Percentiles rank a stretch among this genome's conserved stretches.
These are phyloP conservation scores for Clamator glandarius DNA, from an alignment of 2,797 vertebrate genomes.

Conservation along the genomic window DNA sequence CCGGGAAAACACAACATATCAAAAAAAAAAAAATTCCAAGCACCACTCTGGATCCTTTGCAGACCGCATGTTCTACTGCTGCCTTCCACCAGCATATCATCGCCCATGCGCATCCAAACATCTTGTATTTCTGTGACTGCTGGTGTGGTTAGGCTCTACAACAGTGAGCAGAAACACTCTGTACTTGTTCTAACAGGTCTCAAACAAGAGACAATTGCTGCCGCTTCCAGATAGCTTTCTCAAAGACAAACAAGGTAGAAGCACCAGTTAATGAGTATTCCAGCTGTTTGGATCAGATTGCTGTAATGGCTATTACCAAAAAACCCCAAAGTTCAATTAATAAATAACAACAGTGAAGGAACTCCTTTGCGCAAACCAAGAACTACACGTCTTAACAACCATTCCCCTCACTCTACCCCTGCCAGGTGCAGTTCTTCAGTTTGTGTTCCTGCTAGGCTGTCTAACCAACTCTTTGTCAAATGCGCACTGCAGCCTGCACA, in stretches of 20 bases:
- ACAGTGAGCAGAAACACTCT: neutral
- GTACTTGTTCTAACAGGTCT: neutral
- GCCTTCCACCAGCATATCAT: neutral
- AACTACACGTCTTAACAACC: neutral
- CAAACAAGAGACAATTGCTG: neutral
- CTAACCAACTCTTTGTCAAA: neutral
- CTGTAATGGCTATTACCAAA: neutral
- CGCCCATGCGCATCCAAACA: neutral
- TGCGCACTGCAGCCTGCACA: accelerated
- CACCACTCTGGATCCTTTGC: neutral
- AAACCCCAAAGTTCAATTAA: neutral
- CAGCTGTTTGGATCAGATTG: neutral
- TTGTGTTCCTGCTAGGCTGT: neutral
- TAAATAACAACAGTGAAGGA: neutral
- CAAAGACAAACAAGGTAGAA: neutral
- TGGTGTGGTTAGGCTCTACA: neutral
- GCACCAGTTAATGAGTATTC: neutral
- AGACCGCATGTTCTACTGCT: neutral
- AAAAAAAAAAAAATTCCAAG: neutral
- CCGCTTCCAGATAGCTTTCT: neutral
- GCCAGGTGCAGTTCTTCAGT: neutral
- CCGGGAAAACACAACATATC: neutral
- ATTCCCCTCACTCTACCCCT: neutral
- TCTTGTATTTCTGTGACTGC: neutral
- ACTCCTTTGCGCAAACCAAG: neutral